A percentile compares a stretch with the other conserved stretches of the same genome.
Evolutionary conservation across 2,888 invertebrate species (phyloP).

Genomic region (Lumbricus terrestris): DNA sequence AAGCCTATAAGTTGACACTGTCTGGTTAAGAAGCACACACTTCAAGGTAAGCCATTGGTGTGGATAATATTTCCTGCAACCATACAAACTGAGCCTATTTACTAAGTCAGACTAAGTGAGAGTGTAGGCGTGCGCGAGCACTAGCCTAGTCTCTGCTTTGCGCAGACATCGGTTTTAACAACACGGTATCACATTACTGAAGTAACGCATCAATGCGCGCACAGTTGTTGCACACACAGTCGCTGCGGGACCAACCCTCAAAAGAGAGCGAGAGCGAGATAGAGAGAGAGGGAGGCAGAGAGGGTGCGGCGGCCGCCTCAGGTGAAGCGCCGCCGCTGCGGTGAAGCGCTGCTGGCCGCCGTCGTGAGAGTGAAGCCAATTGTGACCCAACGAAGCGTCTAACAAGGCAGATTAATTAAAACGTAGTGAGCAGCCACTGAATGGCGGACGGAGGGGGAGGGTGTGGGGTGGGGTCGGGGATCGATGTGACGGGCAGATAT

Average conservation of each 20-base stretch:
- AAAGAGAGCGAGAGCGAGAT: background rate
- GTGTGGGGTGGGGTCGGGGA: too few species aligned
- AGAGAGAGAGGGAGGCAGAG: too few species aligned
- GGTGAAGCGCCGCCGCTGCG: background rate
- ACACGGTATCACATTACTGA: background rate
- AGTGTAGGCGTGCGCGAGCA: background rate
- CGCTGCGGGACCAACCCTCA: background rate
- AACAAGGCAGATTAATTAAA: background rate
- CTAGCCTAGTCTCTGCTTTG: background rate
- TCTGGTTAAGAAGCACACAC: too few species aligned
- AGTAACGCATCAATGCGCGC: background rate
- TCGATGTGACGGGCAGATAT: background rate
- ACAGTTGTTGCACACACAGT: too few species aligned
- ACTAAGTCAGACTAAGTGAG: too few species aligned
- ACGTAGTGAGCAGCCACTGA: background rate
- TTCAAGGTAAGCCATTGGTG: too few species aligned
- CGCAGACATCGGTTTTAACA: background rate
- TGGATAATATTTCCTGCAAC: too few species aligned
- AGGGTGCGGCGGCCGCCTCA: background rate
- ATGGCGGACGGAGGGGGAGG: too few species aligned
- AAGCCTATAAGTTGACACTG: too few species aligned
- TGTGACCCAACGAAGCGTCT: background rate
- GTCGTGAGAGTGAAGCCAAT: background rate
- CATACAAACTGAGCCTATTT: too few species aligned
- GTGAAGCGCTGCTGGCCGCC: background rate